Base-by-base conservation (phyloP, 2,113 vertebrate species). In the Oryzias javanicus region DNA sequence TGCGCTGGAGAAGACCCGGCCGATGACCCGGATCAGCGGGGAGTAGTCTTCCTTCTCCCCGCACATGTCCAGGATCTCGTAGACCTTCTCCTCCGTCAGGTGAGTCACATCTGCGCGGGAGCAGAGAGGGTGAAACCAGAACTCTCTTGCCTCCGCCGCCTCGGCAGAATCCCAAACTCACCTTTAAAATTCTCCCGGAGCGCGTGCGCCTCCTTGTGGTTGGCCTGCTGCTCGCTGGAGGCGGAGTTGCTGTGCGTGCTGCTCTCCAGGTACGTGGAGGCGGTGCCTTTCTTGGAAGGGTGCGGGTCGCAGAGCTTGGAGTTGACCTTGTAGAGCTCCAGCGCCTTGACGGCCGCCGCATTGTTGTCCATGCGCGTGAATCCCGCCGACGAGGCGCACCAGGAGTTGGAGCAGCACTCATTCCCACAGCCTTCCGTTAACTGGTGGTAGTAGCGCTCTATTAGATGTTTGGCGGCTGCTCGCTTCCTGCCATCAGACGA, bases 391-490 rank as follows among this genome's bases (percentile, higher is more conserved):
- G 97, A 99, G 92, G 96, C 97, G 89, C 97, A 99, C 92, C 96
- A 96, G 70, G 94, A 93, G 93, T 98, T 99, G 86, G 96, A 94
- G 94, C 97, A 99, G 87, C 93, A 94, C 90, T 96, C 97, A 95
- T 98, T 98, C 92, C 97, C 97, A 91, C 97, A 99, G 93, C 97
- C 97, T 91, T 99, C 97, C 0, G 97, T 99, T 94, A 99, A 95
- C 95, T 99, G 97, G 92, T 99, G 97, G 96, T 99, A 99, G 89
- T 99, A 99, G 92, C 97, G 97, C 93, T 99, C 97, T 94, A 99
- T 99, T 91, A 98, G 94, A 95, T 99, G 97, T 91, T 99, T 99
- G 91, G 97, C 97, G 93, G 97, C 97, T 85, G 97, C 97, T 94
- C 97, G 97, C 97, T 99, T 99, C 97, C 97, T 99, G 93, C 78